Percentiles rank a stretch among this genome's conserved stretches.
Conservation (phyloP, 1,140 invertebrate genomes). For the Drosophila kurseongensis region DNA sequence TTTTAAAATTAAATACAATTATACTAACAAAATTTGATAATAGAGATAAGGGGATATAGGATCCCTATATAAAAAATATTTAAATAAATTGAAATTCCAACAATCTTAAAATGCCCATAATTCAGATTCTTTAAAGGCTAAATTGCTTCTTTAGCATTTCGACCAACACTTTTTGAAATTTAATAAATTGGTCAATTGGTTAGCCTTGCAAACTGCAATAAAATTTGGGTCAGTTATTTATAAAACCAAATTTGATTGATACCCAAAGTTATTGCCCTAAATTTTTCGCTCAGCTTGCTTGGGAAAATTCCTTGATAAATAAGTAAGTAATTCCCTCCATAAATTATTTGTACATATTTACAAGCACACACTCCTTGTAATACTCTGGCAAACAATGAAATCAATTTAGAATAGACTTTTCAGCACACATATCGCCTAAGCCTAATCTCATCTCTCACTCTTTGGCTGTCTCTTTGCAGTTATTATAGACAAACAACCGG, state of each 20-base stretch:
- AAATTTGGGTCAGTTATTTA: background rate
- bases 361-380: conserved; percentile 2
- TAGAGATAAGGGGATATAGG: too few species aligned
- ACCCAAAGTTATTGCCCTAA: background rate
- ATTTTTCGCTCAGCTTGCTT: background rate
- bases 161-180: too few species aligned
- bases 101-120: too few species aligned
- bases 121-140: too few species aligned
- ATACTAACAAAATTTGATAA: too few species aligned
- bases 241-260: conserved; percentile 22
- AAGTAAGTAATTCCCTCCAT: conserved; percentile 17
- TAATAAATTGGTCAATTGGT: too few species aligned
- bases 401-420: conserved; percentile 66
- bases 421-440: conserved; percentile 47
- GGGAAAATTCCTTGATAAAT: conserved; percentile 9
- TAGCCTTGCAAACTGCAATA: background rate
- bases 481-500: conserved; percentile 61
- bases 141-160: too few species aligned
- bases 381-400: conserved; percentile 57
- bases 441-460: conserved; percentile 49
- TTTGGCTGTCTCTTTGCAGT: conserved; percentile 64
- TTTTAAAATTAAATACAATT: too few species aligned
- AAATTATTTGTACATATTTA: conserved; percentile 38
- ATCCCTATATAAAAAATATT: too few species aligned
- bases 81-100: too few species aligned